Conservation (phyloP, 2,797 vertebrate species). For the Cynodonichthys magdalenae region DNA sequence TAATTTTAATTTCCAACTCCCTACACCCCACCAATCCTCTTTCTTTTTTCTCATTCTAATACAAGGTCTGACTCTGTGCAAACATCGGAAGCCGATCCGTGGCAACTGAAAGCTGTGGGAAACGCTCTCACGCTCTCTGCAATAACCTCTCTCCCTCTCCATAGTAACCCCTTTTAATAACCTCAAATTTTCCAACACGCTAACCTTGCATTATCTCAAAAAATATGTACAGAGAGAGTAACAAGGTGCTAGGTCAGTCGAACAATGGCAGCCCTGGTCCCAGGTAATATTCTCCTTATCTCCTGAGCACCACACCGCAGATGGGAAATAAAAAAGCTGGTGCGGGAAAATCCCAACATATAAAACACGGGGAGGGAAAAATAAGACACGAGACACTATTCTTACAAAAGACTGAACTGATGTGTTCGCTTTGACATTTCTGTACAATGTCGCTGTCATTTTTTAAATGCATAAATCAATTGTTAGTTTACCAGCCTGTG, state of each 20-base stretch:
- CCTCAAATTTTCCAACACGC: conserved; percentile 47
- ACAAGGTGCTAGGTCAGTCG: conserved; percentile 47
- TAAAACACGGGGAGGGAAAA: conserved; percentile 17
- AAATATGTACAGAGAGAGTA: conserved; percentile 45
- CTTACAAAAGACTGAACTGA: conserved; percentile 29
- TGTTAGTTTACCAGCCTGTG: background rate
- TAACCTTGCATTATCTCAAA: conserved; percentile 51
- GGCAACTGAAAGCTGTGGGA: conserved; percentile 33
- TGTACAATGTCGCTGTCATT: conserved; percentile 14
- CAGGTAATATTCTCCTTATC: conserved; percentile 69
- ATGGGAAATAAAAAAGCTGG: conserved; percentile 37
- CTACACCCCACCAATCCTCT: background rate
- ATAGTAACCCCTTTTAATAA: conserved; percentile 57
- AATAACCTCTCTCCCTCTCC: conserved; percentile 45
- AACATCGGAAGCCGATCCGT: conserved; percentile 39
- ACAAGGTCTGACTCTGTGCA: conserved; percentile 39
- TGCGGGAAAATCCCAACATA: conserved; percentile 18
- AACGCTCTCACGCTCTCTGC: conserved; percentile 29
- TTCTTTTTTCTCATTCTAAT: conserved; percentile 23
- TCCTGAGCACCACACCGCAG: conserved; percentile 39
- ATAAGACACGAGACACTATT: conserved; percentile 23
- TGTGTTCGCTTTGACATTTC: conserved; percentile 40
- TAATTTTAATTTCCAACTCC: conserved; percentile 1
- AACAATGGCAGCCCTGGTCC: conserved; percentile 61
- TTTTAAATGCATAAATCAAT: conserved; percentile 12